Evolutionary conservation across 2,888 invertebrate species (phyloP), one percentile per base, ranked within the genome.

Genomic region (Notodonta ziczac): DNA sequence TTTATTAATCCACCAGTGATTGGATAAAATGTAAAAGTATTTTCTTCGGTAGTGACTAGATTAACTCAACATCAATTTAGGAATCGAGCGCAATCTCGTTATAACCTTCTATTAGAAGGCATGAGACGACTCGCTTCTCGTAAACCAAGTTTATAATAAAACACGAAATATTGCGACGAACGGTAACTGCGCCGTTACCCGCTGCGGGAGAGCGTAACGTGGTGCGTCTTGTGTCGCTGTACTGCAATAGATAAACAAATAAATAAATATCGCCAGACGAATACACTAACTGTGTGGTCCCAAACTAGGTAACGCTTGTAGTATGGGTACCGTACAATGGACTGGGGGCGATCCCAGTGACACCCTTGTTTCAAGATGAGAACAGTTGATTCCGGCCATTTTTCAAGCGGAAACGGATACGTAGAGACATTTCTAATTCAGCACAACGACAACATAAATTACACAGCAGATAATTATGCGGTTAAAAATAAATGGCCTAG

Each of bases 121-220:
- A 44, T n/a, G 54, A 32, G 16, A 56, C 54, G 35, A 16, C 14
- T 39, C 16, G 14, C 14, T n/a, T 58, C 61, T 63, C 48, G 51
- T 66, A 62, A 67, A 73, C 67, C 56, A 65, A 57, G 58, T 61
- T 70, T 70, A 70, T 74, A 65, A 66, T 71, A 70, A 72, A 75
- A 76, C 73, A 76, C 74, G 66, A 87, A 86, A 85, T 88, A 85
- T 83, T 80, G 74, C 71, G 70, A 74, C 65, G 69, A 83, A 87
- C 87, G 86, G 87, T 87, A 88, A 77, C 78, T 74, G 53, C 64
- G 77, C 89, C 88, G 89, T 89, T 89, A 88, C 66, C 68, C 67
- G 73, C 62, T 65, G 56, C 65, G 63, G 67, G 70, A 58, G 69
- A 81, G 77, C 84, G 77, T 84, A 83, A 80, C 80, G 80, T 76